These are phyloP conservation scores for Scytalopus superciliaris DNA, from an alignment of 2,113 vertebrate genomes.

Conservation along the genomic window DNA sequence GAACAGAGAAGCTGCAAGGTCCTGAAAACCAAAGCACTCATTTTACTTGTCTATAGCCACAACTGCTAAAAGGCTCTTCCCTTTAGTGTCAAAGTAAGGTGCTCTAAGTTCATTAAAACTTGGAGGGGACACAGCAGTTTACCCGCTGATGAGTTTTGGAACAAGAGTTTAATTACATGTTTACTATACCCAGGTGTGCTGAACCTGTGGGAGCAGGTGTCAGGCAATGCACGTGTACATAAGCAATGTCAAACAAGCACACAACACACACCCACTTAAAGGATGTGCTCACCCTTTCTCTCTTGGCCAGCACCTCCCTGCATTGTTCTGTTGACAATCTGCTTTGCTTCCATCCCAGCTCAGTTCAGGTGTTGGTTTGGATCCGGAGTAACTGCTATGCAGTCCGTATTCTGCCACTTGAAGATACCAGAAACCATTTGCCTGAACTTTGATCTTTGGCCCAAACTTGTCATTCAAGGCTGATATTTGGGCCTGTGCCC, in stretches of 20 bases:
- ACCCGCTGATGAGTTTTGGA: not conserved
- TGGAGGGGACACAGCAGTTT: not conserved
- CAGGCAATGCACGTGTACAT: rapidly evolving
- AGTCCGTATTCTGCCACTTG: not conserved
- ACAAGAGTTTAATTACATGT: not conserved
- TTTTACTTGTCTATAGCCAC: not conserved
- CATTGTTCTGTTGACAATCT: not conserved
- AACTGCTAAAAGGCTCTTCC: not conserved
- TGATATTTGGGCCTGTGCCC: not conserved
- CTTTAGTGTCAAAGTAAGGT: not conserved
- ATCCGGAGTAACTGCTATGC: not conserved
- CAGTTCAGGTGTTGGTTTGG: not conserved
- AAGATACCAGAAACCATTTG: not conserved
- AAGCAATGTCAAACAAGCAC: not conserved
- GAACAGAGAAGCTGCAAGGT: not conserved
- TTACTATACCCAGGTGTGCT: not conserved
- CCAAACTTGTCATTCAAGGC: not conserved
- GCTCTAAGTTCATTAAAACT: not conserved
- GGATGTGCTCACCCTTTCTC: not conserved
- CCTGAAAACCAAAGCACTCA: not conserved
- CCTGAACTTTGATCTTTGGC: not conserved
- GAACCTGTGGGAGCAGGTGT: not conserved
- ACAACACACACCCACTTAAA: not conserved
- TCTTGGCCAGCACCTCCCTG: not conserved
- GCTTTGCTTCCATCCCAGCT: not conserved